Percentiles rank a stretch among this genome's conserved stretches.
phyloP scores from a whole-genome alignment of 2,797 vertebrate genomes.

The Acanthurus leucopareius region DNA sequence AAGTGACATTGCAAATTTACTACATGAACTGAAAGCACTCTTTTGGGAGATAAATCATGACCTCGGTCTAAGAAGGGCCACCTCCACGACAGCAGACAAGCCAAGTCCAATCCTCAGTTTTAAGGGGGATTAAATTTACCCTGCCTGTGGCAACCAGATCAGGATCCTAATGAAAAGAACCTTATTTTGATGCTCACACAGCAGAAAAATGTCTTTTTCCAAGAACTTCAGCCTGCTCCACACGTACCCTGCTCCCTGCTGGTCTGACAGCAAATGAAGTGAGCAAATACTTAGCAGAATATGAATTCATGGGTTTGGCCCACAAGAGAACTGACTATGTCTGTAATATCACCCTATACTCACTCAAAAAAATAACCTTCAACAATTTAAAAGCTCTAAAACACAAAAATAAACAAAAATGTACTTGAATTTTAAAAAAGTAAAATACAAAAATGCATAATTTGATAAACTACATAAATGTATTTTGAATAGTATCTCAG shows the following conservation, averaged over 20 bases:
- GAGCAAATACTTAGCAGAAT: conserved; percentile 6
- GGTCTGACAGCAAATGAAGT: conserved; percentile 1
- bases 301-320: neutral
- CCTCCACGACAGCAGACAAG: neutral
- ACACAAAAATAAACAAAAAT: no score
- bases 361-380: conserved; percentile 2
- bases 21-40: neutral
- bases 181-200: neutral
- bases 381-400: conserved; percentile 5
- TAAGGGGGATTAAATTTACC: no score
- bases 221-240: neutral
- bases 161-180: neutral
- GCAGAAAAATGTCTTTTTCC: neutral
- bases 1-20: neutral
- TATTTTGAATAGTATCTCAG: no score
- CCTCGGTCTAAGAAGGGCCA: no score
- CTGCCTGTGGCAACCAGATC: neutral
- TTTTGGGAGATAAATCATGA: neutral
- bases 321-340: neutral
- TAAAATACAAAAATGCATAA: no score
- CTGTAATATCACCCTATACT: neutral
- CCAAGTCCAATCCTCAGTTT: no score
- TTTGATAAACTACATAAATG: no score
- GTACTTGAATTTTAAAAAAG: no score
- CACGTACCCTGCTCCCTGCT: neutral